These are phyloP conservation scores for Sebastes itinus DNA, from an alignment of 2,797 vertebrate genomes.

Conservation along the genomic window DNA sequence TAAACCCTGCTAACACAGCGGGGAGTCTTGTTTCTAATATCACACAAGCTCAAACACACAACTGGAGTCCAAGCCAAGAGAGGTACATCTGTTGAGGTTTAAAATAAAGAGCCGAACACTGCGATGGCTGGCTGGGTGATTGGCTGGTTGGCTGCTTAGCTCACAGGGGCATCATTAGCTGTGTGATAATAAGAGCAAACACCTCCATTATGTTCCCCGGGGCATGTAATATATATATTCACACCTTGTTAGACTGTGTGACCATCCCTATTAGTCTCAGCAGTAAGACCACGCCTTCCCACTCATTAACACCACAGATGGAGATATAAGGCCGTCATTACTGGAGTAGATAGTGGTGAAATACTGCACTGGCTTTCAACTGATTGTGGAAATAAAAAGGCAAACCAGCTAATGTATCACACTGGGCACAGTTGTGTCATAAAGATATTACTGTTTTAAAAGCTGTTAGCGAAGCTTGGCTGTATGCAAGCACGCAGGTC, in stretches of 20 bases:
- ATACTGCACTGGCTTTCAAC: slow-evolving; percentile 33
- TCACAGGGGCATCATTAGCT: slow-evolving; percentile 36
- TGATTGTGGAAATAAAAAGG: slow-evolving; percentile 35
- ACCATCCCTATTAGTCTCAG: slow-evolving; percentile 51
- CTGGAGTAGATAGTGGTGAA: slow-evolving; percentile 25
- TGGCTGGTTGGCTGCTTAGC: not conserved
- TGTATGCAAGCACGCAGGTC: slow-evolving; percentile 50
- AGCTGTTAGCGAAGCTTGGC: slow-evolving; percentile 37
- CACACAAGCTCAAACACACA: slow-evolving; percentile 6
- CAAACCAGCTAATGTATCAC: slow-evolving; percentile 13
- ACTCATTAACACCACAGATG: slow-evolving; percentile 58
- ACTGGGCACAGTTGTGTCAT: slow-evolving; percentile 33
- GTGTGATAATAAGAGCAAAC: slow-evolving; percentile 56
- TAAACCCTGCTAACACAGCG: slow-evolving; percentile 3
- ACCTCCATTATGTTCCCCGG: slow-evolving; percentile 38
- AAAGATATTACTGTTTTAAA: slow-evolving; percentile 50
- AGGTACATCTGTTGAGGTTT: slow-evolving; percentile 22
- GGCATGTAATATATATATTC: slow-evolving; percentile 45
- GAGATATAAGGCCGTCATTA: slow-evolving; percentile 40
- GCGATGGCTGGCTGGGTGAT: not conserved
- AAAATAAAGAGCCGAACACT: slow-evolving; percentile 16
- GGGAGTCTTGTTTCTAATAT: slow-evolving; percentile 28
- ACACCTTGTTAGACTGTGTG: slow-evolving; percentile 57
- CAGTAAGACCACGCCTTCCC: slow-evolving; percentile 21
- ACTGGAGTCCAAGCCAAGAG: slow-evolving; percentile 4